Evolutionary conservation across 2,888 invertebrate species (phyloP).

Genomic region (Microdon myrmicae): DNA sequence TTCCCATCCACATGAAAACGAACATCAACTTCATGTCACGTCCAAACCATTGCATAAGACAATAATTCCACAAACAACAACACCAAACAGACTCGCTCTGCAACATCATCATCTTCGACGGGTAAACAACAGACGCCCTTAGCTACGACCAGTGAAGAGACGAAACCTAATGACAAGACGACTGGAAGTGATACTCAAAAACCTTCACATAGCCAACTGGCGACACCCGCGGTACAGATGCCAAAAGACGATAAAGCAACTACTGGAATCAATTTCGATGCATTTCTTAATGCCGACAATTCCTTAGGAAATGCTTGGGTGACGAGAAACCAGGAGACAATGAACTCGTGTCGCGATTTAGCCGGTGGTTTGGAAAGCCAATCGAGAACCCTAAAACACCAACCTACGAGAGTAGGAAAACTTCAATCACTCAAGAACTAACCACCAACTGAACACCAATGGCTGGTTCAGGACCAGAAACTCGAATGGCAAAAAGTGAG

Average conservation of each 20-base stretch:
- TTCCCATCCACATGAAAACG: too few species aligned
- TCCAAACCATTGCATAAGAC: not conserved
- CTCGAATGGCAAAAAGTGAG: too few species aligned
- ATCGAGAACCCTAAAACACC: too few species aligned
- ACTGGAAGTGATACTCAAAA: conserved; percentile 12
- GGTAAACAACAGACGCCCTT: not conserved
- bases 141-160: conserved; percentile 4
- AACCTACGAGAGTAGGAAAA: too few species aligned
- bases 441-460: too few species aligned
- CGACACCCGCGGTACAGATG: conserved; percentile 18
- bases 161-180: conserved; percentile 13
- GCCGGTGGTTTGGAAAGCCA: too few species aligned
- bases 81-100: not conserved
- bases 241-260: conserved; percentile 55
- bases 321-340: too few species aligned
- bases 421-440: too few species aligned
- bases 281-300: conserved; percentile 86
- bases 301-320: conserved; percentile 78
- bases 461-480: too few species aligned
- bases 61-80: conserved; percentile 31
- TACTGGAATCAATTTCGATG: conserved; percentile 82
- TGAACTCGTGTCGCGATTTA: too few species aligned
- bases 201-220: conserved; percentile 6
- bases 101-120: not conserved
- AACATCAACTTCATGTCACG: too few species aligned